These are phyloP conservation scores for Drosophila prosaltans DNA, from an alignment of 1,140 invertebrate species.

Conservation along the genomic window DNA sequence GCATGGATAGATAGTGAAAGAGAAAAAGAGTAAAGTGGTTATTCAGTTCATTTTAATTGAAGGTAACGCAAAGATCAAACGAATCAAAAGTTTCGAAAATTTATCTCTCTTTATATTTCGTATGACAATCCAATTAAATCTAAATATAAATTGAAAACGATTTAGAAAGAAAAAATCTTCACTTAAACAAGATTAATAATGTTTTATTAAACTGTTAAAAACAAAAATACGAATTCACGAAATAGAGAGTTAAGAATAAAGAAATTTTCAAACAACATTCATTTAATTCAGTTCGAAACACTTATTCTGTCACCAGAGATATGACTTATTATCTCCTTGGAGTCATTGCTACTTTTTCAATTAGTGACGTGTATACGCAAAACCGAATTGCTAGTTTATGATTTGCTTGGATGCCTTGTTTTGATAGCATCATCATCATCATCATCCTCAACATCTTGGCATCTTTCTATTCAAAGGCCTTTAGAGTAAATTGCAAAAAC, in stretches of 20 bases:
- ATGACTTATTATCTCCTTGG: neutral
- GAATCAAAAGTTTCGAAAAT: neutral
- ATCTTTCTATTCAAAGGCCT: slow-evolving; percentile 1
- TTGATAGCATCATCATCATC: neutral
- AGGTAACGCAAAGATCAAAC: slow-evolving; percentile 7
- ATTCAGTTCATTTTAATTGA: neutral
- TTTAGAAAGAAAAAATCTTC: neutral
- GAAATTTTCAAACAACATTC: too few species aligned
- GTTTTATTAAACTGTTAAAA: too few species aligned
- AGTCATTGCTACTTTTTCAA: neutral
- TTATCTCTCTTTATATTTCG: neutral
- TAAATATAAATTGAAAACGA: neutral
- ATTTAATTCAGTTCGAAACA: too few species aligned
- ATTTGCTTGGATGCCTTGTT: neutral
- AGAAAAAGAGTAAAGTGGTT: neutral
- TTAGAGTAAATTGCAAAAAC: neutral
- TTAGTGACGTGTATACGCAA: neutral
- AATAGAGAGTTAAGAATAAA: too few species aligned
- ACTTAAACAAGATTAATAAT: neutral
- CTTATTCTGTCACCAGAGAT: too few species aligned
- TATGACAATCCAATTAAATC: neutral
- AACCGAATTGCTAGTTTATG: neutral
- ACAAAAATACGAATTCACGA: too few species aligned
- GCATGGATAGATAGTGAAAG: neutral
- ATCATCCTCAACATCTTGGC: neutral